A percentile compares a stretch with the other conserved stretches of the same genome.
Conservation (phyloP, 2,113 vertebrate species). For the Pelobates fuscus region DNA sequence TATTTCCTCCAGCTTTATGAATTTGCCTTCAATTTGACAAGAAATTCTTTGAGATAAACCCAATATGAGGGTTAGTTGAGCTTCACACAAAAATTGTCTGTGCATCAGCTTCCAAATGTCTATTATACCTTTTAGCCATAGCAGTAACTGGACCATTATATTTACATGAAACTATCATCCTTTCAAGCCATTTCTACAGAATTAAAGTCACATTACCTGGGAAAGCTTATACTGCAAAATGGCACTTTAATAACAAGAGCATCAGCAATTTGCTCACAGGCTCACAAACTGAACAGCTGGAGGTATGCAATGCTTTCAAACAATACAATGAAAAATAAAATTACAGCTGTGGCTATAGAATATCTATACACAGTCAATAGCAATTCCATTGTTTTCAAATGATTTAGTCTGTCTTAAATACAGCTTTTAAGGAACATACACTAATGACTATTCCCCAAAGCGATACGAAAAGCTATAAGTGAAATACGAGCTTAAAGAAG, state of each 20-base stretch:
- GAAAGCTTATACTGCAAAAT: neutral
- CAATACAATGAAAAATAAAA: constrained; percentile 2
- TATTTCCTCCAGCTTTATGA: no score
- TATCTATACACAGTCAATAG: neutral
- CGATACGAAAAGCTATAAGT: neutral
- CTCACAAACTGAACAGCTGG: neutral
- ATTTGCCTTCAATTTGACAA: no score
- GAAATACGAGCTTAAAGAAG: neutral
- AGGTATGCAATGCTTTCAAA: neutral
- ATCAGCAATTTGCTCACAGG: neutral
- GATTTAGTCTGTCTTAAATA: neutral
- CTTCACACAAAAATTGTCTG: neutral
- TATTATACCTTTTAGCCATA: neutral
- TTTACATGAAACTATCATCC: neutral
- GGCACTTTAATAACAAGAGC: constrained; percentile 4
- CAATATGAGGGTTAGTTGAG: neutral
- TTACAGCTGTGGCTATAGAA: neutral
- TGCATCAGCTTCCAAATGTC: neutral
- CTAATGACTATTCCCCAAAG: neutral
- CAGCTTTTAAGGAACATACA: neutral
- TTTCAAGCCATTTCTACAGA: neutral
- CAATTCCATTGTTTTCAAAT: constrained; percentile 1
- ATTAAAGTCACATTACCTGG: neutral
- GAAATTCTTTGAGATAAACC: no score
- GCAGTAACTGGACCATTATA: neutral